These are phyloP conservation scores for Steromphala cineraria DNA, from an alignment of 2,888 invertebrate species.

Conservation along the genomic window DNA sequence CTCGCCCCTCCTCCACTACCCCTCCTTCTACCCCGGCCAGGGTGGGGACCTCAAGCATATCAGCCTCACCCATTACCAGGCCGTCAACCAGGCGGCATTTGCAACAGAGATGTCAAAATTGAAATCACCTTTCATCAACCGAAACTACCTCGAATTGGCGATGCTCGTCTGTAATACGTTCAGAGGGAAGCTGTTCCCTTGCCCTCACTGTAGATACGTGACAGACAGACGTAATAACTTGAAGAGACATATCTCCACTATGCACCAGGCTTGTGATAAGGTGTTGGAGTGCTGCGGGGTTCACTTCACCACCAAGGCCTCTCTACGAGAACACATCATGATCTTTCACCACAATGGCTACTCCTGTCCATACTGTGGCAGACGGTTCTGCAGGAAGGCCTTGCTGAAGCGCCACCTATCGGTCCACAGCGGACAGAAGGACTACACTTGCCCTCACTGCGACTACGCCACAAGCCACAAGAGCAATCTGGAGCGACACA, in stretches of 20 bases:
- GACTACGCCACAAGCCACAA: slow-evolving; percentile 77
- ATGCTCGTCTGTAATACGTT: slow-evolving; percentile 72
- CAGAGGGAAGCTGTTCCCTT: slow-evolving; percentile 68
- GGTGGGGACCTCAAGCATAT: slow-evolving; percentile 45
- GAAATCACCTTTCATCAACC: slow-evolving; percentile 63
- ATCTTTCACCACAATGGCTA: slow-evolving; percentile 76
- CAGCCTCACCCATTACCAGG: slow-evolving; percentile 47
- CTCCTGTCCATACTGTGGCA: slow-evolving; percentile 74
- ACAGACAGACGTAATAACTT: slow-evolving; percentile 75
- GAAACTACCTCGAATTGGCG: slow-evolving; percentile 67
- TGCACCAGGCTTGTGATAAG: slow-evolving; percentile 75
- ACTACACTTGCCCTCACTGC: slow-evolving; percentile 75
- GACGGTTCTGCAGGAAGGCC: slow-evolving; percentile 76
- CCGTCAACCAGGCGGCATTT: slow-evolving; percentile 45
- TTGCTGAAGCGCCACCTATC: slow-evolving; percentile 76
- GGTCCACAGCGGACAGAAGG: slow-evolving; percentile 77
- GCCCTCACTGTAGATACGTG: slow-evolving; percentile 73
- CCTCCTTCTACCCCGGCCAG: slow-evolving; percentile 44
- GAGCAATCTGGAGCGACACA: slow-evolving; percentile 76
- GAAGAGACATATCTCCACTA: slow-evolving; percentile 75
- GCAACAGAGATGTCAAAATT: slow-evolving; percentile 57
- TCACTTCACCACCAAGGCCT: slow-evolving; percentile 75
- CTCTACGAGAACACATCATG: slow-evolving; percentile 75
- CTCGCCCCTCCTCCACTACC: slow-evolving; percentile 55
- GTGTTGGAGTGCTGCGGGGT: slow-evolving; percentile 75